phyloP scores from a whole-genome alignment of 2,797 vertebrate genomes.

The Rousettus madagascariensis region DNA sequence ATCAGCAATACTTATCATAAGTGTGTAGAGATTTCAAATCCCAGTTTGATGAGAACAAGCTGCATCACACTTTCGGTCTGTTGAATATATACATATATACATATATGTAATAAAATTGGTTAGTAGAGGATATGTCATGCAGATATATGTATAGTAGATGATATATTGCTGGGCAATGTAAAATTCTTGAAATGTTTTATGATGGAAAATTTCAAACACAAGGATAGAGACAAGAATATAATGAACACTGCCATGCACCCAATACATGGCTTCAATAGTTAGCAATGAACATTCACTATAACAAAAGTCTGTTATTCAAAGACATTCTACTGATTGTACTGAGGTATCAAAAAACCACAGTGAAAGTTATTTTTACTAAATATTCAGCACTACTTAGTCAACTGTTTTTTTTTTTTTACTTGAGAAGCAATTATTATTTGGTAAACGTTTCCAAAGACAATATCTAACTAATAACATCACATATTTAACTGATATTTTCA shows the following conservation, averaged over 20 bases:
- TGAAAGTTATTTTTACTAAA: neutral
- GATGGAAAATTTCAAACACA: neutral
- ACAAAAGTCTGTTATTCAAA: neutral
- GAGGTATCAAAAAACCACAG: neutral
- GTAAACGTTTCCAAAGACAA: neutral
- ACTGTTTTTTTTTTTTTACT: neutral
- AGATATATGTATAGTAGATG: neutral
- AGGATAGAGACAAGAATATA: neutral
- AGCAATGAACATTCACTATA: neutral
- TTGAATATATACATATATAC: neutral
- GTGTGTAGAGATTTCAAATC: neutral
- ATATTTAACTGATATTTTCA: neutral
- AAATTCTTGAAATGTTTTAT: neutral
- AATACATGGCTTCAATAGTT: neutral
- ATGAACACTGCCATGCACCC: neutral
- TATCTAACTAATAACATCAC: neutral
- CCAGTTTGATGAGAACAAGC: neutral
- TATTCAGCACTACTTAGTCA: neutral
- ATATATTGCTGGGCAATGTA: neutral
- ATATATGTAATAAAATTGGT: neutral
- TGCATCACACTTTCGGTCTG: neutral
- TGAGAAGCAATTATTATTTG: slow-evolving; percentile 21
- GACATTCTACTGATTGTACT: neutral
- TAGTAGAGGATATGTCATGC: neutral
- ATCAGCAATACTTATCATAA: neutral